Percentiles rank a stretch among this genome's conserved stretches.
These are phyloP conservation scores for Lycodopsis pacificus DNA, from an alignment of 2,797 vertebrate genomes.

Conservation along the genomic window DNA sequence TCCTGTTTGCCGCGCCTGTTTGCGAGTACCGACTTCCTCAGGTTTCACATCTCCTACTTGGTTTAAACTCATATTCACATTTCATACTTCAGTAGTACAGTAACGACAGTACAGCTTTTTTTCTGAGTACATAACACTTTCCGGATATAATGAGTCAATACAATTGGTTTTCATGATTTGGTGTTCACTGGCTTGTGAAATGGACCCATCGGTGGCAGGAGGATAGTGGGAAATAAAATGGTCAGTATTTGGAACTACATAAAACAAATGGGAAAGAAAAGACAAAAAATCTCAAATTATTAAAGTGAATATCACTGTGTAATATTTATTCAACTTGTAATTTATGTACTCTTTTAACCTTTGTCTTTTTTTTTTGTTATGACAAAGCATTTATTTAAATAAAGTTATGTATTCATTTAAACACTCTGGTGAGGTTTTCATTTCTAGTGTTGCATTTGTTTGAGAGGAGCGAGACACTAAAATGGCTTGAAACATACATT, in stretches of 20 bases:
- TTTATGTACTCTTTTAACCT: constrained; percentile 99
- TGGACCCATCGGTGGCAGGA: constrained; percentile 83
- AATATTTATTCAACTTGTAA: constrained; percentile 99
- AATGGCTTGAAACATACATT: constrained; percentile 55
- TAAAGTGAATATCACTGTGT: constrained; percentile 99
- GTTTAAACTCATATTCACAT: constrained; percentile 89
- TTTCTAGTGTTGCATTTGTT: constrained; percentile 28
- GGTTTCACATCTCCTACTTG: constrained; percentile 89
- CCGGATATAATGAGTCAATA: constrained; percentile 84
- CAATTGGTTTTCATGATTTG: constrained; percentile 88
- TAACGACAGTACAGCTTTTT: constrained; percentile 87
- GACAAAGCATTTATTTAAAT: constrained; percentile 99
- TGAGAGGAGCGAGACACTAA: constrained; percentile 10
- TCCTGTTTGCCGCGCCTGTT: constrained; percentile 16
- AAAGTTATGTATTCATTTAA: constrained; percentile 99
- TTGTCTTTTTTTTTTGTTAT: constrained; percentile 98
- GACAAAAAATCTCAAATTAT: constrained; percentile 88
- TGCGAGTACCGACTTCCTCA: constrained; percentile 79
- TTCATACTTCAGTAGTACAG: constrained; percentile 83
- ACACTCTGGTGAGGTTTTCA: constrained; percentile 43
- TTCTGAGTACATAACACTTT: constrained; percentile 86
- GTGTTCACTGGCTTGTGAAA: constrained; percentile 89
- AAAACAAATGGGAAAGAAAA: constrained; percentile 80
- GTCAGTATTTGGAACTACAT: constrained; percentile 97
- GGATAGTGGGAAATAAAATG: constrained; percentile 87